These are phyloP conservation scores for Phortica okadai DNA, from an alignment of 2,888 invertebrate genomes.

Conservation along the genomic window DNA sequence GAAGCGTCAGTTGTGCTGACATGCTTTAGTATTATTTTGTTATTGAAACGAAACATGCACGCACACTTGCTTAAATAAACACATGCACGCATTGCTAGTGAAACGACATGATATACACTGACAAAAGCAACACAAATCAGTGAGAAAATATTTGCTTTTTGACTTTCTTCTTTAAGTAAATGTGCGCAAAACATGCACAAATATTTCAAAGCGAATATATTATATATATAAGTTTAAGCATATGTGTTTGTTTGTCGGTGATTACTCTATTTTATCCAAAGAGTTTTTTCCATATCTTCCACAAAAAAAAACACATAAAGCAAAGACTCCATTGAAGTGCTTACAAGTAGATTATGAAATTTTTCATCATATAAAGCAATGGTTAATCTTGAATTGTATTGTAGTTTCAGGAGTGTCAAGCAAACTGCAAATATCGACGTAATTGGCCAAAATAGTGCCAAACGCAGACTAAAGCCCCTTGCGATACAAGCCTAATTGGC, in stretches of 20 bases:
- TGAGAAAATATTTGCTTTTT: constrained; percentile 13
- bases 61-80: constrained; percentile 68
- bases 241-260: not conserved
- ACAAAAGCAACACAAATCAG: not conserved
- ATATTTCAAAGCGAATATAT: not conserved
- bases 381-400: not conserved
- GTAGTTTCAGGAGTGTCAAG: not conserved
- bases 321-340: not conserved
- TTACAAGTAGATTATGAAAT: constrained; percentile 7
- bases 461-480: too few species aligned
- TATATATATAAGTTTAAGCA: not conserved
- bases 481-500: not conserved
- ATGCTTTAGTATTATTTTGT: constrained; percentile 67
- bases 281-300: not conserved
- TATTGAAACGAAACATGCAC: constrained; percentile 57
- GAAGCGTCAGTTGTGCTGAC: constrained; percentile 66
- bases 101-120: not conserved
- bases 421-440: not conserved
- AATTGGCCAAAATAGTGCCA: not conserved
- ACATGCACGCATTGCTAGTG: not conserved
- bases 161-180: not conserved
- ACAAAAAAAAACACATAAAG: not conserved
- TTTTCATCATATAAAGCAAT: not conserved
- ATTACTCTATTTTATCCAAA: constrained; percentile 15
- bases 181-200: not conserved